Percentiles rank a stretch among this genome's conserved stretches.
phyloP scores from a whole-genome alignment of 2,113 vertebrate genomes.

The Recurvirostra avosetta region DNA sequence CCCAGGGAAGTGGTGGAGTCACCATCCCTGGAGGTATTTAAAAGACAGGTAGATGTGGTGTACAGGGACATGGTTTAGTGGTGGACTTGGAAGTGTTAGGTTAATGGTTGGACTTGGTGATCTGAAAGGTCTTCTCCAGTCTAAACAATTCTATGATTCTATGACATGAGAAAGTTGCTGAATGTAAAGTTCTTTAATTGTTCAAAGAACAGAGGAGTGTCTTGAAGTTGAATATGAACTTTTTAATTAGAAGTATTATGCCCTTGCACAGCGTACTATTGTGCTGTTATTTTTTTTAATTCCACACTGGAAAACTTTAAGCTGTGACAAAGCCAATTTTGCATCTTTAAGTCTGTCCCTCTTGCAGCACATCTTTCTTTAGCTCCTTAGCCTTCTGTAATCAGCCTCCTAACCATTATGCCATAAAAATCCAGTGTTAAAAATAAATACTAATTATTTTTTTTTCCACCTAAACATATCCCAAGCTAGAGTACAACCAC shows the following conservation, averaged over 20 bases:
- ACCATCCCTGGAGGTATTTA: neutral
- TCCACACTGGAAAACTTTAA: neutral
- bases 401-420: rapidly evolving
- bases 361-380: neutral
- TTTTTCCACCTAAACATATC: neutral
- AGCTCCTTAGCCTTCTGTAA: neutral
- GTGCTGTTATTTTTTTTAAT: neutral
- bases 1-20: neutral
- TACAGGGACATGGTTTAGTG: neutral
- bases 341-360: neutral
- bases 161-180: neutral
- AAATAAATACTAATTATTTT: neutral
- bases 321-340: neutral
- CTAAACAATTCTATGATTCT: neutral
- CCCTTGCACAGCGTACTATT: neutral
- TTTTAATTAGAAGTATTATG: neutral
- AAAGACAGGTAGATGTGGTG: neutral
- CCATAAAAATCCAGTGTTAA: neutral
- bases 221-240: neutral
- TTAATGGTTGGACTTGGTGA: neutral
- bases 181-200: neutral
- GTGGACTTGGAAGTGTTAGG: neutral
- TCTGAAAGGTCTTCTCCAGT: neutral
- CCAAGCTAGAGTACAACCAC: neutral
- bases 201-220: neutral